Conservation (phyloP, 2,113 vertebrate species). For the human region GRCh38 chr14:91256001-91256500, state of each 20-base stretch:
- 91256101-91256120: neutral
- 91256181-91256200: neutral
- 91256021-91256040: neutral
- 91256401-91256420: no score
- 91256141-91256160: neutral
- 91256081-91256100: neutral
- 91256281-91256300: neutral
- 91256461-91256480: no score
- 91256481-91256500: no score
- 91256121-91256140: neutral
- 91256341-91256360: neutral
- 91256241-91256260: neutral
- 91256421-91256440: no score
- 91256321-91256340: neutral
- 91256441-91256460: no score
- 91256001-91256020: neutral
- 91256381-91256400: no score
- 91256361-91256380: neutral
- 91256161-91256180: neutral
- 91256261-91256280: accelerated
- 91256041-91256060: neutral
- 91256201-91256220: accelerated
- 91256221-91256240: neutral
- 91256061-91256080: neutral
- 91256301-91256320: neutral